These are phyloP conservation scores for Thelaira solivaga DNA, from an alignment of 2,888 invertebrate species.

Conservation along the genomic window DNA sequence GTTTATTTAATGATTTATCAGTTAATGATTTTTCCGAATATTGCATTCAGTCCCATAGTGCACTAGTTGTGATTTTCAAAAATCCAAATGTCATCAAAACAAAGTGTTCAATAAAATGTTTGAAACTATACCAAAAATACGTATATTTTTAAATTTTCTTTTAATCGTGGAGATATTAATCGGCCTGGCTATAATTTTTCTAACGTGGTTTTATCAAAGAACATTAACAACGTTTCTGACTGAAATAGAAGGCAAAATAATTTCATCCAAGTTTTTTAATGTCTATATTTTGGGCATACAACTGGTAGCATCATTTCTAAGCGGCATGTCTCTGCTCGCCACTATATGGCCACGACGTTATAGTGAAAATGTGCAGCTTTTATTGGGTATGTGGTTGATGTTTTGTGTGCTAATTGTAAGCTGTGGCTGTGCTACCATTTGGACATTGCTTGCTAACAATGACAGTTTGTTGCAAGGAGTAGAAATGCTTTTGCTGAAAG, in stretches of 20 bases:
- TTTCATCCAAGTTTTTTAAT: constrained; percentile 68
- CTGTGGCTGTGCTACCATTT: constrained; percentile 69
- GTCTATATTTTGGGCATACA: constrained; percentile 69
- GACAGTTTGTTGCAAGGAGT: constrained; percentile 65
- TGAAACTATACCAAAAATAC: constrained; percentile 69
- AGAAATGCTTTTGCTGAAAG: constrained; percentile 69
- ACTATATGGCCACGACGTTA: constrained; percentile 69
- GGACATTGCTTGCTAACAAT: constrained; percentile 66
- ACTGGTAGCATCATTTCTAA: constrained; percentile 67
- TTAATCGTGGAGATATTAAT: constrained; percentile 67
- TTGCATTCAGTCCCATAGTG: too few relatives aligned
- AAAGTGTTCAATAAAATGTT: constrained; percentile 69
- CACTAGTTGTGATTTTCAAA: background rate
- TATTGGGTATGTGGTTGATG: constrained; percentile 70
- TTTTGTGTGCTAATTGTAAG: constrained; percentile 69
- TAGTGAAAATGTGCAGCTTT: constrained; percentile 66
- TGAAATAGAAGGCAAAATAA: constrained; percentile 64
- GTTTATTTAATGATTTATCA: too few relatives aligned
- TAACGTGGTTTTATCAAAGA: constrained; percentile 68
- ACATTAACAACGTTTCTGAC: constrained; percentile 67
- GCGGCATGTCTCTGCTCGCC: constrained; percentile 70
- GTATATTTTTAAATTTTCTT: constrained; percentile 67
- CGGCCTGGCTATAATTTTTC: constrained; percentile 67
- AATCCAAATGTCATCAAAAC: constrained; percentile 1
- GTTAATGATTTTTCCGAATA: too few relatives aligned